Evolutionary conservation across 2,888 invertebrate genomes (phyloP).

Genomic region (Oeneis ivallda): DNA sequence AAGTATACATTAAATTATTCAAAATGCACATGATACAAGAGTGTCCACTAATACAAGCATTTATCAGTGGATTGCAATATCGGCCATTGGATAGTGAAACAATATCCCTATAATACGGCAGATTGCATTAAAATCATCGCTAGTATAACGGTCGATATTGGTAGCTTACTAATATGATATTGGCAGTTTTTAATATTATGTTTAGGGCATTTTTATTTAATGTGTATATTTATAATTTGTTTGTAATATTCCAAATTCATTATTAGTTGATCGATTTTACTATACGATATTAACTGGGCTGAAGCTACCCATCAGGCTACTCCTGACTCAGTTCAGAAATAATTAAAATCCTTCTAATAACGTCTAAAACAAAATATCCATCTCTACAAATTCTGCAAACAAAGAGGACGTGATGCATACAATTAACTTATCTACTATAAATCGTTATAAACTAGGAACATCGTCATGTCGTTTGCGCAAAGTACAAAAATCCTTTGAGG

Average conservation of each 20-base stretch:
- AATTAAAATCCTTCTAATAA: too few species aligned
- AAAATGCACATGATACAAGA: neutral
- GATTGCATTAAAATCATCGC: constrained; percentile 22
- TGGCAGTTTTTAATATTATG: neutral
- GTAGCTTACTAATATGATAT: neutral
- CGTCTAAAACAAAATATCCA: too few species aligned
- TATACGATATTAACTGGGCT: too few species aligned
- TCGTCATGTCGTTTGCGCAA: too few species aligned
- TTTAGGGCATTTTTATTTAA: neutral
- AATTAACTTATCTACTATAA: too few species aligned
- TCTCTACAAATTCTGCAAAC: too few species aligned
- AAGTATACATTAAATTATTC: neutral
- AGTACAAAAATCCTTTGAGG: too few species aligned
- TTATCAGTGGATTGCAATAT: constrained; percentile 3
- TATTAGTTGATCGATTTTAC: too few species aligned
- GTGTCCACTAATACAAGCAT: neutral
- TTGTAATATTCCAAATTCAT: neutral
- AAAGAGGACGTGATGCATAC: too few species aligned
- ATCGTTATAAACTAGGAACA: too few species aligned
- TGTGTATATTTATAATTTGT: neutral
- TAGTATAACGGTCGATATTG: neutral
- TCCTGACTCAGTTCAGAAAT: too few species aligned
- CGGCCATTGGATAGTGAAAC: constrained; percentile 26
- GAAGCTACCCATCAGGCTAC: too few species aligned
- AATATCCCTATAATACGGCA: constrained; percentile 25